Conservation (phyloP, 1,140 invertebrate genomes). For the Drosophila ironensis region DNA sequence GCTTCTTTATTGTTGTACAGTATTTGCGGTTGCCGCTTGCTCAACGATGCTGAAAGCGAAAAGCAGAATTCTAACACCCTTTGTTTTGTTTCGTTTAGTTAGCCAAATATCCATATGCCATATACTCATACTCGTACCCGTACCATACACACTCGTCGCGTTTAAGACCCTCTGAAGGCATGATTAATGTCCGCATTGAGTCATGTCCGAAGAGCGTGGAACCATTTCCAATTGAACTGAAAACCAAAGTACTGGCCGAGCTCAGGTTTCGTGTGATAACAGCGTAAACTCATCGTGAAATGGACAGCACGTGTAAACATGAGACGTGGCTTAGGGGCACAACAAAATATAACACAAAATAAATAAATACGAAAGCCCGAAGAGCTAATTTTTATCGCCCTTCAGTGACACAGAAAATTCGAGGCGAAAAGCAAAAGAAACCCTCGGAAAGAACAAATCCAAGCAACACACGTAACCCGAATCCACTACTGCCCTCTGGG, state of each 20-base stretch:
- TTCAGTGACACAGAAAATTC: constrained; percentile 9
- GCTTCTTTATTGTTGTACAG: constrained; percentile 34
- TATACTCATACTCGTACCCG: no score
- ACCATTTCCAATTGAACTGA: constrained; percentile 38
- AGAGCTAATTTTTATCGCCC: constrained; percentile 35
- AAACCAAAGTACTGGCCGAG: constrained; percentile 31
- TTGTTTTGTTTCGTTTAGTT: constrained; percentile 20
- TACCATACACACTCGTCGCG: no score
- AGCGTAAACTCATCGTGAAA: constrained; percentile 3
- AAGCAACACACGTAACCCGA: constrained; percentile 29
- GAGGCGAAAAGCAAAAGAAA: neutral
- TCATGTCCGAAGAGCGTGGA: constrained; percentile 52
- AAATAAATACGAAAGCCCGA: constrained; percentile 1
- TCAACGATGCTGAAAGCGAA: constrained; percentile 49
- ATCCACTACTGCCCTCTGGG: neutral
- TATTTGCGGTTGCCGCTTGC: constrained; percentile 12
- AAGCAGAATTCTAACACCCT: constrained; percentile 51
- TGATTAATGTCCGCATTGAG: constrained; percentile 54
- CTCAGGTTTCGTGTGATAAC: constrained; percentile 47
- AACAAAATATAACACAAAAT: constrained; percentile 1
- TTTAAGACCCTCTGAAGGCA: constrained; percentile 30
- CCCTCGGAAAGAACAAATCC: neutral
- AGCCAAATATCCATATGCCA: neutral
- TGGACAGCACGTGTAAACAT: constrained; percentile 50
- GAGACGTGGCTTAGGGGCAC: constrained; percentile 35